These are phyloP conservation scores for Phalangium opilio DNA, from an alignment of 2,888 invertebrate genomes.

Conservation along the genomic window DNA sequence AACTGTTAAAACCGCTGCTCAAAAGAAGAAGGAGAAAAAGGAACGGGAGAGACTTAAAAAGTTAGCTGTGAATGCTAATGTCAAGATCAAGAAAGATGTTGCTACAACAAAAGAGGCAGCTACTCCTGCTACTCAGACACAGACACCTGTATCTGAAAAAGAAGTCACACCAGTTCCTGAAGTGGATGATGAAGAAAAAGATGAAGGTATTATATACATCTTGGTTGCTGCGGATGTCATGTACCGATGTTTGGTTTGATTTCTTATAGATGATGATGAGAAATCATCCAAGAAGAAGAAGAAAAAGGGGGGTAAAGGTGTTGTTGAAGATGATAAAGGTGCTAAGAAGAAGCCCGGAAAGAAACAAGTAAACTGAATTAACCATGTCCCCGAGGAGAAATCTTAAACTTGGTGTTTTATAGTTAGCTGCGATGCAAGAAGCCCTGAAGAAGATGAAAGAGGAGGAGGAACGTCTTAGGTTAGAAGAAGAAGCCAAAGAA, in stretches of 20 bases:
- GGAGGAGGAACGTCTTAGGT: slow-evolving; percentile 38
- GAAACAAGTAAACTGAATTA: slow-evolving; percentile 36
- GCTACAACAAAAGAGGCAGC: neutral
- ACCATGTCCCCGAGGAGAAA: slow-evolving; percentile 10
- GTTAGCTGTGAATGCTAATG: slow-evolving; percentile 41
- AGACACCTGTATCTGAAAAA: neutral
- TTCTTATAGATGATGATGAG: neutral
- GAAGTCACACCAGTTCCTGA: neutral
- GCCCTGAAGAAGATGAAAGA: slow-evolving; percentile 49
- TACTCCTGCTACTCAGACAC: neutral
- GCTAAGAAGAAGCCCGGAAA: slow-evolving; percentile 54
- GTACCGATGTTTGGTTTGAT: no score
- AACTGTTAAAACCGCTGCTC: slow-evolving; percentile 15
- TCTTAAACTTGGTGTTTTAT: slow-evolving; percentile 1
- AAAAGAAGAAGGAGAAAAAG: slow-evolving; percentile 73
- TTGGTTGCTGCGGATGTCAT: no score
- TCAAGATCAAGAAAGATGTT: neutral
- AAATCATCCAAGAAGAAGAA: slow-evolving; percentile 11
- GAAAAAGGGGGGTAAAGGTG: slow-evolving; percentile 26
- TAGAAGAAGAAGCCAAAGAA: slow-evolving; percentile 45
- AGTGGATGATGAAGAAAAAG: neutral
- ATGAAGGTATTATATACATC: neutral
- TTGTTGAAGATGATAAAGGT: slow-evolving; percentile 28
- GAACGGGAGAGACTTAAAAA: slow-evolving; percentile 52
- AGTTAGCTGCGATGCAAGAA: slow-evolving; percentile 82